These are phyloP conservation scores for Mus musculus DNA, from an alignment of 2,113 vertebrate species.

Conservation along the genomic window DNA sequence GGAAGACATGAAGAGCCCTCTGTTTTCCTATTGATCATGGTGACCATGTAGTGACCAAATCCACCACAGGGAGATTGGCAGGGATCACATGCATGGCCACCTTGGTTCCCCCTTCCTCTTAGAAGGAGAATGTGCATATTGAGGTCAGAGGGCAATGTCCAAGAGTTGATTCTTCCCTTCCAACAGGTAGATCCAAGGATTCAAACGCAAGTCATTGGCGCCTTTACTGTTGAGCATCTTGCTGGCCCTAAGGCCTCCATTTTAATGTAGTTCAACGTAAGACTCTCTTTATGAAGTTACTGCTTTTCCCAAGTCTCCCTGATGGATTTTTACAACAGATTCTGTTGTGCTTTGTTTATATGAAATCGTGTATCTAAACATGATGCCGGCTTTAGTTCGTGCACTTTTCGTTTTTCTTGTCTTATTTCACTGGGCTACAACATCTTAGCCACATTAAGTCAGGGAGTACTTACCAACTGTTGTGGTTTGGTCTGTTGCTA, in stretches of 20 bases:
- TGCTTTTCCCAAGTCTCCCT: not conserved
- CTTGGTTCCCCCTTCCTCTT: not conserved
- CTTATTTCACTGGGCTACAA: not conserved
- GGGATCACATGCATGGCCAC: not conserved
- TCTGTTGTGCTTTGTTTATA: not conserved
- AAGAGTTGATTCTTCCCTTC: not conserved
- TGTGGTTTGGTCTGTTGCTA: too few relatives aligned
- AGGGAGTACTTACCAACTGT: not conserved
- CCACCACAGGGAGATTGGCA: not conserved
- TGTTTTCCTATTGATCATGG: not conserved
- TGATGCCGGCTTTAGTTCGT: not conserved
- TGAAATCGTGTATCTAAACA: not conserved
- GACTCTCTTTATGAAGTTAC: not conserved
- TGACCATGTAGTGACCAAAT: not conserved
- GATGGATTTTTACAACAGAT: not conserved
- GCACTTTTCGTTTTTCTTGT: not conserved
- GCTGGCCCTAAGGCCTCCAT: too few relatives aligned
- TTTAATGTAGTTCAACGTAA: not conserved
- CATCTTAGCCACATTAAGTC: not conserved
- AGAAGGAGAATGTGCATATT: not conserved
- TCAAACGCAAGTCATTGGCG: not conserved
- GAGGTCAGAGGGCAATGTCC: not conserved
- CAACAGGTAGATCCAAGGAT: not conserved
- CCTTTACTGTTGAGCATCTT: not conserved
- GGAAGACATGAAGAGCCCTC: not conserved